Evolutionary conservation across 1,140 invertebrate genomes (phyloP), one percentile per base, ranked within the genome.

Genomic region (Hormaphis cornu): DNA sequence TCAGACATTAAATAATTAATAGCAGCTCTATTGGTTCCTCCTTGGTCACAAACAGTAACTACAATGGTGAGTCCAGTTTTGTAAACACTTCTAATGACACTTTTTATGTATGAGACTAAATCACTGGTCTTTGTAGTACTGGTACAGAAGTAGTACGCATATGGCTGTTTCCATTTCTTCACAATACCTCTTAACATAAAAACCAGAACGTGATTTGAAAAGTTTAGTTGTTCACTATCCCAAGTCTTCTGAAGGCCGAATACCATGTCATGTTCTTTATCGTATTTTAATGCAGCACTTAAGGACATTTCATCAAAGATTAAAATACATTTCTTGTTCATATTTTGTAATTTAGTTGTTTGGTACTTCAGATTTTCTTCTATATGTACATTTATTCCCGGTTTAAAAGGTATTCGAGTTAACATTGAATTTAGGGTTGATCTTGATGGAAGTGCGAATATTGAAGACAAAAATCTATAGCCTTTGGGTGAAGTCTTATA

Each of bases 1-100:
- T 50, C 46, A 26, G 46, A 6, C 24, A 50, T 54, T 3, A 54
- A 33, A 33, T 1, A 18, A 1, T 54, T 54, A 12, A 54, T 54
- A 2, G 28, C 28, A 20, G 52, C 52, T 6, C 4, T 33, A 33
- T 54, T 54, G 7, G 52, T 1, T 18, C 26, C 52, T 20, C 30
- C 52, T 18, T 53, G 50, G n/a, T 53, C 50, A 30, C 50, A 53
- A 9, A 53, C n/a, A 28, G 50, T 53, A n/a, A 28, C 52, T 54
- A 54, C 30, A 33, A 54, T 33, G 1, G 7, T 9, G 18, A 54
- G 28, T 33, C 52, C 26, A 6, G 52, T 54, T 54, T 33, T 33
- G 18, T 30, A 8, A 2, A 53, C 50, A 53, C 24, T 30, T 53
- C 14, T 14, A 5, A 53, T 30, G 8, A 53, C 50, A 9, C 6